Conservation (phyloP, 2,888 invertebrate genomes). For the Morpho deidamia region DNA sequence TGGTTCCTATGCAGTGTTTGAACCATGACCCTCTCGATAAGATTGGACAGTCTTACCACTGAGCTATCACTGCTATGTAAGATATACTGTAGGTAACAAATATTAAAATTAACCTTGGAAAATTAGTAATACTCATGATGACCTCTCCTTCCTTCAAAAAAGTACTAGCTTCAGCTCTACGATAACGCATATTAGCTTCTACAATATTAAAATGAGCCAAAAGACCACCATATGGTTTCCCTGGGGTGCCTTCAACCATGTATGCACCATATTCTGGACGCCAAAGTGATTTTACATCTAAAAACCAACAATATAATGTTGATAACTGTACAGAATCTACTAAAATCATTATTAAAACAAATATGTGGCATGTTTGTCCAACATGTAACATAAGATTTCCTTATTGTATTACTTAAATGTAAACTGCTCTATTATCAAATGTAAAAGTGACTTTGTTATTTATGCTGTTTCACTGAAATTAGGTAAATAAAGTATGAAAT, state of each 20-base stretch:
- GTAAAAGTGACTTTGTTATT: too few species aligned
- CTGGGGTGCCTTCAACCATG: slow-evolving; percentile 99
- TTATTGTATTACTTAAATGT: slow-evolving; percentile 10
- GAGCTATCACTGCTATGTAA: too few species aligned
- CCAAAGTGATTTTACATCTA: slow-evolving; percentile 93
- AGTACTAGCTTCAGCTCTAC: slow-evolving; percentile 90
- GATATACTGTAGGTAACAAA: too few species aligned
- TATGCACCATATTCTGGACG: slow-evolving; percentile 99
- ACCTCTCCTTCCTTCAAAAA: slow-evolving; percentile 88
- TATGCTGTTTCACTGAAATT: too few species aligned
- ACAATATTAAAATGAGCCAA: slow-evolving; percentile 98
- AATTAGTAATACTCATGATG: slow-evolving; percentile 94
- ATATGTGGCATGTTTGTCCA: slow-evolving; percentile 31
- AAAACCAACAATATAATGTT: slow-evolving; percentile 19
- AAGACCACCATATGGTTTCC: slow-evolving; percentile 95
- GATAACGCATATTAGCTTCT: slow-evolving; percentile 96
- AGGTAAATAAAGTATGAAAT: too few species aligned
- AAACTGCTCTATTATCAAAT: not conserved
- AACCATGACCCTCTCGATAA: too few species aligned
- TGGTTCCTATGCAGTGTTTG: too few species aligned
- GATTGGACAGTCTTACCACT: too few species aligned
- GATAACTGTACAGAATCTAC: not conserved
- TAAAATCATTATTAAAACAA: not conserved
- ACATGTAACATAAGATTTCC: slow-evolving; percentile 44
- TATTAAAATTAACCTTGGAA: slow-evolving; percentile 84